Percentiles rank a stretch among this genome's conserved stretches.
Evolutionary conservation across 92 coral and sea anemone genomes (phyloP).

Genomic region (Desmophyllum pertusum): DNA sequence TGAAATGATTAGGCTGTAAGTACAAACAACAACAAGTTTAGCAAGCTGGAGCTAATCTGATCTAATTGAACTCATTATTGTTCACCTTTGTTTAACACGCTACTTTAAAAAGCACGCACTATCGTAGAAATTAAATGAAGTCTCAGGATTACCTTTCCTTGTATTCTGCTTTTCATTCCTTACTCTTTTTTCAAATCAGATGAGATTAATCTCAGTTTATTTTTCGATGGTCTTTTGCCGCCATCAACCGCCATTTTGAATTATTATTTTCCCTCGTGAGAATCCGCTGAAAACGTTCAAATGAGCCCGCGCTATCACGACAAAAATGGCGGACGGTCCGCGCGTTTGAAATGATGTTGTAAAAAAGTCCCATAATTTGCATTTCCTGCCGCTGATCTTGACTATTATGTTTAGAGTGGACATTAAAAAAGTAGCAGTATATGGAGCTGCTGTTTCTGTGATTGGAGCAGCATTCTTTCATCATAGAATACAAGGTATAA

Average conservation of each 20-base stretch:
- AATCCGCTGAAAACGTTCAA: conserved; percentile 33
- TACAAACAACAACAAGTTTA: not conserved
- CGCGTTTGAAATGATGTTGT: not conserved
- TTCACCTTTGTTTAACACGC: not conserved
- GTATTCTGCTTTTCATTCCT: conserved; percentile 43
- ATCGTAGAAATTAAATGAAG: not conserved
- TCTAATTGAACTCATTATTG: not conserved
- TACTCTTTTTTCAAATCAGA: not conserved
- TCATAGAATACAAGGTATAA: conserved; percentile 88
- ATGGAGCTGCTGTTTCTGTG: conserved; percentile 88
- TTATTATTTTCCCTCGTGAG: not conserved
- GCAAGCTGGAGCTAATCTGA: not conserved
- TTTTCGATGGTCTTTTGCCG: conserved; percentile 15
- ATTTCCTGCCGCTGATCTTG: not conserved
- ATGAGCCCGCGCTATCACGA: conserved; percentile 26
- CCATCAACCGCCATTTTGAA: conserved; percentile 30
- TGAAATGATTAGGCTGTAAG: not conserved
- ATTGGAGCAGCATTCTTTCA: conserved; percentile 88
- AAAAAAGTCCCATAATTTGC: not conserved
- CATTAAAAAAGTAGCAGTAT: conserved; percentile 80
- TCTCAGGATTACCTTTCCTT: conserved; percentile 33
- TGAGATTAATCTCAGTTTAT: not conserved
- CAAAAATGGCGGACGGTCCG: conserved; percentile 28
- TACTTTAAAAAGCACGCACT: not conserved
- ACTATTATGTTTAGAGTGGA: conserved; percentile 52